A percentile compares a stretch with the other conserved stretches of the same genome.
phyloP scores from a whole-genome alignment of 2,113 vertebrate species.

The Megalops atlanticus region DNA sequence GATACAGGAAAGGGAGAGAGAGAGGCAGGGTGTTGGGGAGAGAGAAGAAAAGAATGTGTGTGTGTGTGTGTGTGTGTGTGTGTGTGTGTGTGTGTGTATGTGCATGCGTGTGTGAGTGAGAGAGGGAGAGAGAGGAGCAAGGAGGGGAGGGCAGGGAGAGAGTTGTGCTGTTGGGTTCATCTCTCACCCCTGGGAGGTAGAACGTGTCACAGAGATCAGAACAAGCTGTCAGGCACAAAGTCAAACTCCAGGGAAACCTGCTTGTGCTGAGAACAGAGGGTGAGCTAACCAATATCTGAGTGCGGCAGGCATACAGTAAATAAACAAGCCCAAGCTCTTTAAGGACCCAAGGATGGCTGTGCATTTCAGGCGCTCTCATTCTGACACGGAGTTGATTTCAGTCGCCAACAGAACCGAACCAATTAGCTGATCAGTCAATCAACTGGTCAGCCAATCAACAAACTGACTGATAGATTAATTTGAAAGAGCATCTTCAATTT shows the following conservation, averaged over 20 bases:
- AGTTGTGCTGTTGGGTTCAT: background rate
- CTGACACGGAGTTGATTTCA: no score
- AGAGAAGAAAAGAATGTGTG: no score
- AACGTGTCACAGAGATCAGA: constrained; percentile 70
- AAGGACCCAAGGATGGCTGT: no score
- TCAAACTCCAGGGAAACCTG: constrained; percentile 55
- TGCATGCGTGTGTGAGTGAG: no score
- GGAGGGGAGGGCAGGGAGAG: background rate
- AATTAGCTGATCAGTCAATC: constrained; percentile 33
- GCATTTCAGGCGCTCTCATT: no score
- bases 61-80: no score
- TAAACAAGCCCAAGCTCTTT: background rate
- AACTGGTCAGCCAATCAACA: no score
- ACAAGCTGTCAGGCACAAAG: constrained; percentile 68
- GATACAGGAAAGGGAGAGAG: background rate
- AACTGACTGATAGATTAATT: no score
- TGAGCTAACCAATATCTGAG: background rate
- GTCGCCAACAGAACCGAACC: background rate
- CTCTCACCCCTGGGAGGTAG: constrained; percentile 49
- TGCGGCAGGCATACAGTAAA: constrained; percentile 12
- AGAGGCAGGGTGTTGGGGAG: background rate
- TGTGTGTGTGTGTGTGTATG: no score
- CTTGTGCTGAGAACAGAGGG: background rate
- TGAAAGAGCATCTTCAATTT: no score
- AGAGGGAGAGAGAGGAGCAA: background rate